Conservation (phyloP, 2,113 vertebrate species). For the Mungos mungo region DNA sequence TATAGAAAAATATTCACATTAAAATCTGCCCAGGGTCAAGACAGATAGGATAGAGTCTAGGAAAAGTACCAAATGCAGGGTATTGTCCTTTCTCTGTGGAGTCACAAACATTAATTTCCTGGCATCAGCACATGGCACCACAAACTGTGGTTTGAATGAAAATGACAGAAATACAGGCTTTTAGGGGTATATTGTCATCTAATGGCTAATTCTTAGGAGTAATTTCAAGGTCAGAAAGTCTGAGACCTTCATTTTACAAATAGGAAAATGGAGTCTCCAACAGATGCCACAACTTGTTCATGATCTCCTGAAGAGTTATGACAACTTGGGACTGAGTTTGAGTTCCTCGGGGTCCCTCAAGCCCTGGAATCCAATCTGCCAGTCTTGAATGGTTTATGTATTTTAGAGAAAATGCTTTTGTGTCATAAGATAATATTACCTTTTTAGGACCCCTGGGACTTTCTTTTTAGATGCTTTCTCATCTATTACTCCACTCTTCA, state of each 20-base stretch:
- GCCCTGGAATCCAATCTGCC: neutral
- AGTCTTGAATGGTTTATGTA: neutral
- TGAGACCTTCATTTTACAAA: neutral
- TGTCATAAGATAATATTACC: neutral
- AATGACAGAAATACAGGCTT: neutral
- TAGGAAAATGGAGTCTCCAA: neutral
- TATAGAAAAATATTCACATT: neutral
- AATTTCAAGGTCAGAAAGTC: neutral
- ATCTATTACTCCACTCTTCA: neutral
- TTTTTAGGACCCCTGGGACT: neutral
- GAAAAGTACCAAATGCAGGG: neutral
- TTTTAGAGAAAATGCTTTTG: neutral
- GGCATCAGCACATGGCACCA: no score
- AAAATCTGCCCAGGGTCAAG: neutral
- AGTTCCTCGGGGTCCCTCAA: neutral
- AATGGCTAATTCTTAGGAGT: neutral
- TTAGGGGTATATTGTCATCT: neutral
- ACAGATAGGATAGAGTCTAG: neutral
- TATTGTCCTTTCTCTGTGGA: neutral
- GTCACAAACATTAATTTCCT: neutral
- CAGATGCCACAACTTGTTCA: neutral
- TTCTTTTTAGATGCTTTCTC: neutral
- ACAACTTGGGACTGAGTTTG: neutral
- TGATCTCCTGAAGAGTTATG: neutral
- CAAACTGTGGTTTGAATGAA: neutral